Evolutionary conservation across 2,797 vertebrate species (phyloP).

Genomic region (Pseudopleuronectes americanus): DNA sequence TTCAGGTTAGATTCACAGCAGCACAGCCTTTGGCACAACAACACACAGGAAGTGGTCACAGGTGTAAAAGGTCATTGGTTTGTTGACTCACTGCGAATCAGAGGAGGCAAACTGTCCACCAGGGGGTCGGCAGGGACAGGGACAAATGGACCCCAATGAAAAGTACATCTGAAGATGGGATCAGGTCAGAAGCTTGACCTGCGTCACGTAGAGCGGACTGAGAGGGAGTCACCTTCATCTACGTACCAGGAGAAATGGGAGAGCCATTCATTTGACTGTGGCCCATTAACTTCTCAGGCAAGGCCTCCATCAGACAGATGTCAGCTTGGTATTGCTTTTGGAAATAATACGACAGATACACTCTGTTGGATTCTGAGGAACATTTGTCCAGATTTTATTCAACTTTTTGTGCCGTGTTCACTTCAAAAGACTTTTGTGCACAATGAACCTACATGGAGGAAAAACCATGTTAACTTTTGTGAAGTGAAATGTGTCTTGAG

Average conservation of each 20-base stretch:
- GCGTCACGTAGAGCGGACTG: not conserved
- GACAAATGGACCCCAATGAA: constrained; percentile 3
- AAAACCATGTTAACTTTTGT: constrained; percentile 31
- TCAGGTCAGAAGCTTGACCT: constrained; percentile 9
- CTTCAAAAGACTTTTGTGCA: constrained; percentile 42
- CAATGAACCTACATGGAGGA: constrained; percentile 10
- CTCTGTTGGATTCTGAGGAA: constrained; percentile 38
- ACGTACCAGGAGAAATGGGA: not conserved
- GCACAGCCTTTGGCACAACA: constrained; percentile 23
- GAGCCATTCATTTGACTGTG: constrained; percentile 27
- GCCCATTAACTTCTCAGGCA: constrained; percentile 63
- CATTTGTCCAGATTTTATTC: constrained; percentile 37
- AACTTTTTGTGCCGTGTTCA: constrained; percentile 33
- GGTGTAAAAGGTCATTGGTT: constrained; percentile 15
- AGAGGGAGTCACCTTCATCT: constrained; percentile 38
- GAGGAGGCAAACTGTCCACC: constrained; percentile 5
- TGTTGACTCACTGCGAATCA: constrained; percentile 20
- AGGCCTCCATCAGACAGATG: constrained; percentile 36
- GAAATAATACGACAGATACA: constrained; percentile 26
- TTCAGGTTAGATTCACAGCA: constrained; percentile 25
- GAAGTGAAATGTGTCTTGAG: constrained; percentile 26
- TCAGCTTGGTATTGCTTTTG: constrained; percentile 30
- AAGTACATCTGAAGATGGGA: constrained; percentile 10
- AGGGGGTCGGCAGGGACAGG: constrained; percentile 23
- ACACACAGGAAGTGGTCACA: constrained; percentile 10